phyloP scores from a whole-genome alignment of 2,888 invertebrate genomes.

The Lasioglossum morio region DNA sequence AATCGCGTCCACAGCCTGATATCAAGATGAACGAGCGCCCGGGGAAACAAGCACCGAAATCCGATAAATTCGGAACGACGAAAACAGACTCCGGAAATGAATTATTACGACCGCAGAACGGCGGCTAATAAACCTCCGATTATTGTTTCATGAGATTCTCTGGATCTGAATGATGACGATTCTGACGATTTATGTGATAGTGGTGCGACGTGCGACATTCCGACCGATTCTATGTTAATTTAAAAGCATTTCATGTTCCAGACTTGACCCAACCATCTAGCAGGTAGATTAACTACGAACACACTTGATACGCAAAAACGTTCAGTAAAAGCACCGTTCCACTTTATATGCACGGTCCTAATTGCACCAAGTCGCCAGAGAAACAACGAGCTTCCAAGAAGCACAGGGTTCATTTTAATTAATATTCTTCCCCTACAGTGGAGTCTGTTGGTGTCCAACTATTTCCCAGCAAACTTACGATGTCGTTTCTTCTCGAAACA shows the following conservation, averaged over 20 bases:
- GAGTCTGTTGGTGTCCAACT: neutral
- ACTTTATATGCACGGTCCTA: neutral
- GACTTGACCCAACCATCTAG: neutral
- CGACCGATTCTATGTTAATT: neutral
- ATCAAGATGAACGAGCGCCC: neutral
- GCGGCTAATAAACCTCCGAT: conserved; percentile 9
- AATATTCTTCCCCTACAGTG: neutral
- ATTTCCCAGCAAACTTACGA: neutral
- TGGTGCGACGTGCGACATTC: neutral
- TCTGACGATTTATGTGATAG: neutral
- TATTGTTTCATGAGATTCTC: neutral
- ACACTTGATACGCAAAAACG: neutral
- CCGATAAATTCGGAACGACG: conserved; percentile 11
- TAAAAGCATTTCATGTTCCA: neutral
- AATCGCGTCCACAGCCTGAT: neutral
- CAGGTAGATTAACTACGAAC: neutral
- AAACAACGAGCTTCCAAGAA: neutral
- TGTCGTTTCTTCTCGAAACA: neutral
- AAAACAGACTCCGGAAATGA: neutral
- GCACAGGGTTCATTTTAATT: neutral
- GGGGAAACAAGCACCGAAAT: neutral
- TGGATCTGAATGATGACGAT: neutral
- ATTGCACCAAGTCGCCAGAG: neutral
- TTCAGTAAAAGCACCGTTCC: neutral
- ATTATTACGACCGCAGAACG: neutral